phyloP scores from a whole-genome alignment of 2,888 invertebrate genomes.

The Melinopterus prodromus region DNA sequence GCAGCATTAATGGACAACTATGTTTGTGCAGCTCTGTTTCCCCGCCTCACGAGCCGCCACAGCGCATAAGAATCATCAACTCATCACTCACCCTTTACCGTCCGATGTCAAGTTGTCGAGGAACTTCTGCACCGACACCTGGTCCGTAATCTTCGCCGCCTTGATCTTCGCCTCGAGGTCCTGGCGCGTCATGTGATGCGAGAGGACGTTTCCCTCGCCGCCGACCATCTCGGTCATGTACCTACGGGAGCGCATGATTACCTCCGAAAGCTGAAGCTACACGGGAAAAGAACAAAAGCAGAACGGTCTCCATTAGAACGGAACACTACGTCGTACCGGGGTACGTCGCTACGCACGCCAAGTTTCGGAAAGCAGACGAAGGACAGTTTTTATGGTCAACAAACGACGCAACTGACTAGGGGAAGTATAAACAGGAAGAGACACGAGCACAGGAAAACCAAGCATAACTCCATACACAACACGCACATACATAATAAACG shows the following conservation, averaged over 20 bases:
- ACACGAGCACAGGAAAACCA: too few relatives aligned
- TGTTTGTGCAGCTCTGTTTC: too few relatives aligned
- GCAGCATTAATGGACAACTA: too few relatives aligned
- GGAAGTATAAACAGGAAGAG: too few relatives aligned
- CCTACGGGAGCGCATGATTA: conserved; percentile 93
- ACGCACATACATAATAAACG: too few relatives aligned
- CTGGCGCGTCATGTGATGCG: conserved; percentile 86
- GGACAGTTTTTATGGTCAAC: too few relatives aligned
- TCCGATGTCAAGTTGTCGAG: conserved; percentile 92
- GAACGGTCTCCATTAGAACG: conserved; percentile 7
- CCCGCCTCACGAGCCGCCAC: too few relatives aligned
- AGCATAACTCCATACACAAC: too few relatives aligned
- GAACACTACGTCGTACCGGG: not conserved
- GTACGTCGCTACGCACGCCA: too few relatives aligned
- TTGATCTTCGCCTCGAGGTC: conserved; percentile 87
- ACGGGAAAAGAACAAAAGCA: conserved; percentile 41
- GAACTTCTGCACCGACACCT: conserved; percentile 86
- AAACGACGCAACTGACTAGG: too few relatives aligned
- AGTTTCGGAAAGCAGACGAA: too few relatives aligned
- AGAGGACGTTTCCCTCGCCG: conserved; percentile 85
- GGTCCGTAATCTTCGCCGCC: conserved; percentile 73
- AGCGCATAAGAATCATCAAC: not conserved
- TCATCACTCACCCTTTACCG: conserved; percentile 81
- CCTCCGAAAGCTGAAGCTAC: conserved; percentile 96
- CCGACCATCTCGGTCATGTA: conserved; percentile 94